Base-by-base conservation (phyloP, 2,888 invertebrate species). In the Platycheirus rosarum region DNA sequence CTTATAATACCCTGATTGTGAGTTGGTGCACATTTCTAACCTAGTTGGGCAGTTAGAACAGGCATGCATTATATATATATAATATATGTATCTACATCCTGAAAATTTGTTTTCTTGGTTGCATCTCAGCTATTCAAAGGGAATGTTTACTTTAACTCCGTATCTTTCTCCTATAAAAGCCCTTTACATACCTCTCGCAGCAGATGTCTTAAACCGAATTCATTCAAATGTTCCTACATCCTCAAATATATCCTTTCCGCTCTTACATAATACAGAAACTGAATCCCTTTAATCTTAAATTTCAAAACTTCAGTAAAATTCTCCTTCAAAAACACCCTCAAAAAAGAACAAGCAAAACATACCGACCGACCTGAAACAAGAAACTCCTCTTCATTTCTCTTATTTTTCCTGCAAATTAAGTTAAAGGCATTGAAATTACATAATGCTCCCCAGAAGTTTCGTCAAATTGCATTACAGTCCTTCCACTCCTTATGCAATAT, bases 401-500 rank as follows among this genome's bases (percentile, higher is more conserved):
- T 16, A n/a, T 44, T 60, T 23, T 4, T 14, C 1, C 40, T 57
- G 23, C 14, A 57, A 60, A 60, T 44, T 44, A 60, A 60, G 16
- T 60, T 60, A 60, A 60, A 44, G 60, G 13, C 60, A 60, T 44
- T 44, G 60, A 60, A 60, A 60, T 60, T 60, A 37, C 40, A 60
- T 60, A 16, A 42, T 42, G 13, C n/a, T 60, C 44, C 20, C 2
- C 18, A 44, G 60, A 60, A 60, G 60, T 60, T 60, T 42, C 60
- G 44, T 29, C 44, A 60, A 60, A 60, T 44, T 60, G 42, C 60
- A 44, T 44, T 42, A 60, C 14, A 60, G 44, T 44, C 29, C 44
- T 26, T 29, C 29, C 8, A 8, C 26, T 26, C 29, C 8, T 32
- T 7, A 8, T 32, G 29, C 29, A 7, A 7, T 32, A 32, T 7